Evolutionary conservation across 1,140 invertebrate genomes (phyloP), one percentile per base, ranked within the genome.

Genomic region (Eumeta japonica): DNA sequence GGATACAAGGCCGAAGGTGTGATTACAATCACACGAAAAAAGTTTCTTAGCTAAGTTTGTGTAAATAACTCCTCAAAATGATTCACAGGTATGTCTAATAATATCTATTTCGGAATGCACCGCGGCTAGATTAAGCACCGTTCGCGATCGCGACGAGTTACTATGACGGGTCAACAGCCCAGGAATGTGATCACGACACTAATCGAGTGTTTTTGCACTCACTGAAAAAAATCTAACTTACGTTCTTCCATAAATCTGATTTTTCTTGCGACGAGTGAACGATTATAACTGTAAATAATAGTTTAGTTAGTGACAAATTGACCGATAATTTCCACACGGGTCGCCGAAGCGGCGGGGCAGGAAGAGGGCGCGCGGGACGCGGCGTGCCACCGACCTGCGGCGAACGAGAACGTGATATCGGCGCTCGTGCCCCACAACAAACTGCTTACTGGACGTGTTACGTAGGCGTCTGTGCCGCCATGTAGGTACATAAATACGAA

Each of bases 381-480:
- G 61, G 64, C 56, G 51, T 61, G 64, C 71, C 60, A 70, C 67
- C 66, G 62, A 71, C 63, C 66, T 39, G 62, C 62, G 57, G 57
- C 56, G 58, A 70, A 64, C 58, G 55, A 64, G 62, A 68, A 71
- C 63, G 64, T 71, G 67, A 71, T 71, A 72, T 66, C 67, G 62
- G 64, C 61, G 62, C 66, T 63, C 64, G 66, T 74, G 65, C 60
- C 63, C 61, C 70, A 74, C 64, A 74, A 71, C 66, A 71, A 74
- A 74, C 62, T 70, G 64, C 64, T 71, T 74, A 70, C 63, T 74
- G 70, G 64, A 74, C 66, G 64, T 66, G 64, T 70, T 70, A 73
- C 62, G 63, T 73, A 70, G 65, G 67, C 67, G 64, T 61, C 52
- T 63, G 57, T 66, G 61, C 55, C 46, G 57, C 56, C 54, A 61